Percentiles rank a stretch among this genome's conserved stretches.
phyloP scores from a whole-genome alignment of 2,797 vertebrate species.

The Adelosebastes latens region DNA sequence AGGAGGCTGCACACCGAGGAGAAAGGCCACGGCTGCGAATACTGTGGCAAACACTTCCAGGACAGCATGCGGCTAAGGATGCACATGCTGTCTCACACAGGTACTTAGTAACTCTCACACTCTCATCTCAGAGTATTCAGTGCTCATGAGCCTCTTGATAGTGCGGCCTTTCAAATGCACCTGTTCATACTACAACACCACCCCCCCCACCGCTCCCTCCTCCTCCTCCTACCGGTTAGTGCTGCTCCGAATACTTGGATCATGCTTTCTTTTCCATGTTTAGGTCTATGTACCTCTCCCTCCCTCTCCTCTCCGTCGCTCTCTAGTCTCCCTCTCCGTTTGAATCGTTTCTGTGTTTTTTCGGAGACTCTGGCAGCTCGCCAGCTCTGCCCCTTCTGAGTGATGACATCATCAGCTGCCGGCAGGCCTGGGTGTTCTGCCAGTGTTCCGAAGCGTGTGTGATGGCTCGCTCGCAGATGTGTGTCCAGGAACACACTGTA shows the following conservation, averaged over 20 bases:
- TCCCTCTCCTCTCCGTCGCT: slow-evolving; percentile 39
- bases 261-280: slow-evolving; percentile 62
- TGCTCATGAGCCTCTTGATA: slow-evolving; percentile 60
- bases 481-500: slow-evolving; percentile 99
- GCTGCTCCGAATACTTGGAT: slow-evolving; percentile 67
- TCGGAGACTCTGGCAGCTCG: slow-evolving; percentile 77
- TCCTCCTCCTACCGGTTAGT: slow-evolving; percentile 40
- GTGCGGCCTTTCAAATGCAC: slow-evolving; percentile 71
- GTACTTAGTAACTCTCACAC: slow-evolving; percentile 78
- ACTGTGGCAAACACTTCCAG: slow-evolving; percentile 95
- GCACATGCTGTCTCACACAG: slow-evolving; percentile 99
- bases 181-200: slow-evolving; percentile 59
- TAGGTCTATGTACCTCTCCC: slow-evolving; percentile 59
- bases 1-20: slow-evolving; percentile 97
- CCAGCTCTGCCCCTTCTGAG: slow-evolving; percentile 92
- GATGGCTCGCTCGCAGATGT: slow-evolving; percentile 99
- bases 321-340: slow-evolving; percentile 53
- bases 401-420: slow-evolving; percentile 98
- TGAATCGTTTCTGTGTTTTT: slow-evolving; percentile 76
- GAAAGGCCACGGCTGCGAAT: slow-evolving; percentile 96
- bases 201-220: not conserved
- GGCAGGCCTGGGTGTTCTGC: slow-evolving; percentile 99
- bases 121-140: slow-evolving; percentile 43
- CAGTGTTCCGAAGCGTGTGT: slow-evolving; percentile 99
- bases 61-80: slow-evolving; percentile 97